These are phyloP conservation scores for Tachysurus fulvidraco DNA, from an alignment of 2,113 vertebrate genomes.

Conservation along the genomic window DNA sequence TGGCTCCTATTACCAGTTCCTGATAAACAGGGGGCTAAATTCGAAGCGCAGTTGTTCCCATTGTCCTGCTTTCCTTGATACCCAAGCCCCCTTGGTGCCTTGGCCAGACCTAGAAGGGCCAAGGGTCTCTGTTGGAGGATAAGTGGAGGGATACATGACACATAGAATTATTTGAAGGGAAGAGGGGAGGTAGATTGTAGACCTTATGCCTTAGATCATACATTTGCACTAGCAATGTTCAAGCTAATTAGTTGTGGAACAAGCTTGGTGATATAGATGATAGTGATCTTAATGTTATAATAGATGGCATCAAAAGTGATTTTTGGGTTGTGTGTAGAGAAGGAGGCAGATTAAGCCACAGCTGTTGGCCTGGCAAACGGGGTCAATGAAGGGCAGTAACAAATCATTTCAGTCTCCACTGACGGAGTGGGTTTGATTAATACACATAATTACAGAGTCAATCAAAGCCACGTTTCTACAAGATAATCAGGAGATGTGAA, in stretches of 20 bases:
- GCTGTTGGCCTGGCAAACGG: slow-evolving; percentile 71
- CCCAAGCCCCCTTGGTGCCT: slow-evolving; percentile 60
- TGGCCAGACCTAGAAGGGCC: slow-evolving; percentile 60
- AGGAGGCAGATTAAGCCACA: slow-evolving; percentile 70
- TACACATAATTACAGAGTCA: slow-evolving; percentile 73
- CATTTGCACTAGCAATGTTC: slow-evolving; percentile 62
- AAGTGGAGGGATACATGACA: slow-evolving; percentile 72
- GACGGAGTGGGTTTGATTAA: slow-evolving; percentile 74
- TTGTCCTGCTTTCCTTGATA: slow-evolving; percentile 77
- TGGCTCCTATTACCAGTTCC: slow-evolving; percentile 75
- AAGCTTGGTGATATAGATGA: slow-evolving; percentile 61
- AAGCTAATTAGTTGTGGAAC: slow-evolving; percentile 69
- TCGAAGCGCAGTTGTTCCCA: slow-evolving; percentile 80
- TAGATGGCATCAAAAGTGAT: slow-evolving; percentile 80
- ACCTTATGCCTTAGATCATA: slow-evolving; percentile 61
- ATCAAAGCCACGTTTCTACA: slow-evolving; percentile 68
- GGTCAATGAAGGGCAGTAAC: slow-evolving; percentile 65
- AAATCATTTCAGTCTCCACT: slow-evolving; percentile 65
- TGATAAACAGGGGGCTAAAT: slow-evolving; percentile 80
- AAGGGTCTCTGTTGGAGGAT: slow-evolving; percentile 68
- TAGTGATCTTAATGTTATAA: slow-evolving; percentile 78
- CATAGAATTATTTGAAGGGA: slow-evolving; percentile 21
- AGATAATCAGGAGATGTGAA: slow-evolving; percentile 64
- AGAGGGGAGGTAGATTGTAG: slow-evolving; percentile 61
- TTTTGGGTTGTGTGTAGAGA: slow-evolving; percentile 64